Evolutionary conservation across 2,797 vertebrate species (phyloP), one percentile per base, ranked within the genome.

Genomic region (Pipistrellus pipistrellus): DNA sequence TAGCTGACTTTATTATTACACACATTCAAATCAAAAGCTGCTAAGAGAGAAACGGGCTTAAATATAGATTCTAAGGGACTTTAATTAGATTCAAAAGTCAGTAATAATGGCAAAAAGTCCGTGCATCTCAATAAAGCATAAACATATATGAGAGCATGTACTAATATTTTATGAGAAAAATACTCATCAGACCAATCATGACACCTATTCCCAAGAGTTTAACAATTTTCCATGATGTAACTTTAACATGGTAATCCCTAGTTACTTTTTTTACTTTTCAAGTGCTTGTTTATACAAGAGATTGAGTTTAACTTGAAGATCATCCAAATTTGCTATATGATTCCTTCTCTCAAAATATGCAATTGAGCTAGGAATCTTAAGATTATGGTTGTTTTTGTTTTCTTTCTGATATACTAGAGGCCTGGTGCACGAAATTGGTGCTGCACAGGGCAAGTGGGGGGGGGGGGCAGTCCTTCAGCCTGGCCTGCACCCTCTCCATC

Each of bases 71-170:
- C 97, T 96, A 97, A 98, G 88, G 95, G 59, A 97, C 81, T 98
- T 97, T 98, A 98, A 98, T 98, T 98, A 97, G 95, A 98, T 97
- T 97, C 97, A 98, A 98, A 98, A 96, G 96, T 98, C 97, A 98
- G 93, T 89, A 93, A 46, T 89, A 87, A 95, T 96, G 95, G 85
- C 85, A 97, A 98, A 96, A 98, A 97, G 95, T 98, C 91, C 88
- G 96, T 94, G 62, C 96, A 97, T 98, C 97, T 98, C 97, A 98
- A 98, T 98, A 97, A 98, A 98, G 91, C 55, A 92, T 96, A 97
- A 98, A 97, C 93, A 97, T 98, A 96, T 98, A 93, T 97, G 97
- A 98, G 44, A 98, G 96, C 98, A 97, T 97, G 98, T 97, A 97
- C 77, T 97, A 98, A 98, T 98, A 96, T 96, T 97, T 97, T 96